Base-by-base conservation (phyloP, 2,113 vertebrate genomes). In the Loxodonta africana region DNA sequence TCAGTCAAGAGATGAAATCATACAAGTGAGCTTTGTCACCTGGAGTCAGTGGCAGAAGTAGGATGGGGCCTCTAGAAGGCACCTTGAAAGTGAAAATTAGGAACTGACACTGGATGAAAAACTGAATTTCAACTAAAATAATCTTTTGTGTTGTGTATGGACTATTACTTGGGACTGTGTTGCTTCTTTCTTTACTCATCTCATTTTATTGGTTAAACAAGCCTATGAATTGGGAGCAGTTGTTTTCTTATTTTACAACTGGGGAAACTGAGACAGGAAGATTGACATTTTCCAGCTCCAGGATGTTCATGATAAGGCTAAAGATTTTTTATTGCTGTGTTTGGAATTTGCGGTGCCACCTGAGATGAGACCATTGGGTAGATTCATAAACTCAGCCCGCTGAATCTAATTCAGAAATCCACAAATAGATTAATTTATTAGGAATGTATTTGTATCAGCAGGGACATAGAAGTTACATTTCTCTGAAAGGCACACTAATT, bases 231-330 rank as follows among this genome's bases (percentile, higher is more conserved):
- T 86, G 93, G 46, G 44, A 96, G 9, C n/a, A 88, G 26, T 74
- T 93, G 9, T 83, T 94, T 96, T 88, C 23, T 90, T 88, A n/a
- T 48, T 84, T 96, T 82, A 89, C 8, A 26, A 25, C 14, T 67
- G 44, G 53, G 69, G 67, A 93, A 91, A 73, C 51, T 71, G 30
- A 85, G 30, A 57, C 41, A 69, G 53, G 26, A 84, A 88, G 30
- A 37, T 87, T 80, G 74, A 2, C 67, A 69, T 95, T 81, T 90
- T 90, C 57, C 82, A 78, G 73, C 88, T 93, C 12, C 69, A 65
- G 33, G 84, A 21, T 77, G 6, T 76, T 57, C 4, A 17, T 77
- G 48, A 5, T 90, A 77, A 73, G 28, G 37, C 5, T 28, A 18
- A n/a, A 84, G 51, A n/a, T 90, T 90, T 90, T 93, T 93, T 37